Percentiles rank a stretch among this genome's conserved stretches.
These are phyloP conservation scores for Emberiza fucata DNA, from an alignment of 2,113 vertebrate genomes.

Conservation along the genomic window DNA sequence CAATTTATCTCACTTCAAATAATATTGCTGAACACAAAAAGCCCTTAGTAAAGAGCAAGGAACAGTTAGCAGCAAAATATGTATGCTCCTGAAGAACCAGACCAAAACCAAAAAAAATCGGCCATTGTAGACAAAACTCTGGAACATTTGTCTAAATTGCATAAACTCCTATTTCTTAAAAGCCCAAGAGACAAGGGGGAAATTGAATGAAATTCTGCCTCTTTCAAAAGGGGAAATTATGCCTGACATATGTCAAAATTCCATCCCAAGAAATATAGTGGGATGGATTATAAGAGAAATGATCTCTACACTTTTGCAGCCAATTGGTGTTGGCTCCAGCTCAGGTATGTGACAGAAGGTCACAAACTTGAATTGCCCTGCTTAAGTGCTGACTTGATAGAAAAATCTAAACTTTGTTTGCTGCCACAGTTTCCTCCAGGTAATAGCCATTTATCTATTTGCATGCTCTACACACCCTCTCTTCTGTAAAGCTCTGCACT, in stretches of 20 bases:
- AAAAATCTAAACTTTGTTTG: conserved; percentile 8
- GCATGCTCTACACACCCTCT: neutral
- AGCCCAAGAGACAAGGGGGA: neutral
- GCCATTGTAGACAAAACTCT: neutral
- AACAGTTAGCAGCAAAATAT: neutral
- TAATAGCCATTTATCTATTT: neutral
- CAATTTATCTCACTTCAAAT: neutral
- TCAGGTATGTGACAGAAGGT: conserved; percentile 57
- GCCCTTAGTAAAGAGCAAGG: neutral
- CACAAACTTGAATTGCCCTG: conserved; percentile 38
- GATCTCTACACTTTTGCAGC: conserved; percentile 12
- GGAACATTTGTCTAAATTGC: neutral
- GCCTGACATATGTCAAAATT: conserved; percentile 51
- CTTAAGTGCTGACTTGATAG: conserved; percentile 49
- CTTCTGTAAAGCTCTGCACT: neutral
- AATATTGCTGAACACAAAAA: neutral
- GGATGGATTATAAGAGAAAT: conserved; percentile 33
- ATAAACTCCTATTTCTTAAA: neutral
- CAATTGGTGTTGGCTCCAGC: conserved; percentile 41
- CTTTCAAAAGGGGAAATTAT: conserved; percentile 39
- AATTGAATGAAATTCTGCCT: conserved; percentile 36
- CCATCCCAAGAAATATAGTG: neutral
- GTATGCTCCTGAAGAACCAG: neutral
- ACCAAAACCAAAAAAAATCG: neutral
- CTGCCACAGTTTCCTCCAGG: neutral